These are phyloP conservation scores for Cyprinodon variegatus DNA, from an alignment of 2,113 vertebrate species.

Conservation along the genomic window DNA sequence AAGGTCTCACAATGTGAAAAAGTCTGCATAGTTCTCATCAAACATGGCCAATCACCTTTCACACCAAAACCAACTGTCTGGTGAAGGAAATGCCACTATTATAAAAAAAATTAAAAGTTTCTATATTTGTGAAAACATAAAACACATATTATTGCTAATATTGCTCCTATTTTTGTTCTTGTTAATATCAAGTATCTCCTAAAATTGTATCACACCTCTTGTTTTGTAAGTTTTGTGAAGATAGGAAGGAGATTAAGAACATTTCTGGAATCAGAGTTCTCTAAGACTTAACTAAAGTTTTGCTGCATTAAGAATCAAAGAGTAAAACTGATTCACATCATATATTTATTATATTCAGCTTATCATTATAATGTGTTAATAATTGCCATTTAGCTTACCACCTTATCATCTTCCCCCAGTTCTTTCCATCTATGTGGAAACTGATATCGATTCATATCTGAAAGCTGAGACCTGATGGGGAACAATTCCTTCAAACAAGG, in stretches of 20 bases:
- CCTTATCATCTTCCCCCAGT: too few relatives aligned
- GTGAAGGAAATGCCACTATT: too few relatives aligned
- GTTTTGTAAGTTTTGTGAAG: conserved; percentile 3
- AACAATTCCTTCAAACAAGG: too few relatives aligned
- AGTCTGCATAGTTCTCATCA: background rate
- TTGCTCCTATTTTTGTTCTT: background rate
- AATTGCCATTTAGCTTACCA: too few relatives aligned
- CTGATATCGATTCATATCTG: too few relatives aligned
- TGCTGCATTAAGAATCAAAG: too few relatives aligned
- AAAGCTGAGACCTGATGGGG: too few relatives aligned
- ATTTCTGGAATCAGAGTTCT: conserved; percentile 1
- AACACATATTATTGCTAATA: background rate
- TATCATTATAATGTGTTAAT: too few relatives aligned
- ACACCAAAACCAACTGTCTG: background rate
- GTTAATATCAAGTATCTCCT: background rate
- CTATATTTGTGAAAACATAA: background rate
- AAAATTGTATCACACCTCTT: background rate
- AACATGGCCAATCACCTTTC: background rate
- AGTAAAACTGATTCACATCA: too few relatives aligned
- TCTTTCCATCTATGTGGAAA: too few relatives aligned
- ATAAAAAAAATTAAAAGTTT: background rate
- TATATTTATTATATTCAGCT: too few relatives aligned
- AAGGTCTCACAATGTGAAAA: background rate
- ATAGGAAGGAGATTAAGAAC: background rate
- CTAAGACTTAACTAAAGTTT: too few relatives aligned